A percentile compares a stretch with the other conserved stretches of the same genome.
These are phyloP conservation scores for Capromys pilorides DNA, from an alignment of 2,797 vertebrate genomes.

Conservation along the genomic window DNA sequence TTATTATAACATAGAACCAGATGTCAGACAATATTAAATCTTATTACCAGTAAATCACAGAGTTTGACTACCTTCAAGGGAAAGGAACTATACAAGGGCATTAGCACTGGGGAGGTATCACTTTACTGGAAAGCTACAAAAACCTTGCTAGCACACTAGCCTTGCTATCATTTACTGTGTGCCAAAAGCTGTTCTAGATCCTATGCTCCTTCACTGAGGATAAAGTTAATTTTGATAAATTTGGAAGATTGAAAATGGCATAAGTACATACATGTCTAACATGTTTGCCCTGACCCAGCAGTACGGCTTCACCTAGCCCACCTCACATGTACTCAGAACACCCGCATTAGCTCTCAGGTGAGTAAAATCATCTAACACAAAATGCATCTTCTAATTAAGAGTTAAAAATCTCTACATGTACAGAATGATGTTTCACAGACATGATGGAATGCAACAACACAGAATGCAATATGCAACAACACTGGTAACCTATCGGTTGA, in stretches of 20 bases:
- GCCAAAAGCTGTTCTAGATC: background rate
- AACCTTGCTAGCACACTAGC: background rate
- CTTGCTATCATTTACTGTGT: background rate
- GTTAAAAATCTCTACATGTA: background rate
- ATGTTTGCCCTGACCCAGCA: background rate
- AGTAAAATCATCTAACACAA: background rate
- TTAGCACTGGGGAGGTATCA: background rate
- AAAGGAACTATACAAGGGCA: background rate
- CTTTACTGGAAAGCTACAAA: background rate
- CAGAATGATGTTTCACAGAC: too few relatives aligned
- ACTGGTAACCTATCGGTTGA: background rate
- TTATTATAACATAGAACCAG: background rate
- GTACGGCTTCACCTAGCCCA: background rate
- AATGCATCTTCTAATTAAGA: background rate
- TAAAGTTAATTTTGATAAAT: background rate
- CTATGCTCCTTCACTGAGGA: background rate
- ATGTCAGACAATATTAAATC: background rate
- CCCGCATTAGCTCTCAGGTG: background rate
- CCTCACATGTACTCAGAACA: background rate
- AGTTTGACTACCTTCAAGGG: background rate
- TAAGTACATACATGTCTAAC: background rate
- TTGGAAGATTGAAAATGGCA: background rate
- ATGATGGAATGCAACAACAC: background rate
- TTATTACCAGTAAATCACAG: background rate
- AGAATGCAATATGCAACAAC: background rate